Conservation (phyloP, 2,113 vertebrate genomes). For the Rhineura floridana region DNA sequence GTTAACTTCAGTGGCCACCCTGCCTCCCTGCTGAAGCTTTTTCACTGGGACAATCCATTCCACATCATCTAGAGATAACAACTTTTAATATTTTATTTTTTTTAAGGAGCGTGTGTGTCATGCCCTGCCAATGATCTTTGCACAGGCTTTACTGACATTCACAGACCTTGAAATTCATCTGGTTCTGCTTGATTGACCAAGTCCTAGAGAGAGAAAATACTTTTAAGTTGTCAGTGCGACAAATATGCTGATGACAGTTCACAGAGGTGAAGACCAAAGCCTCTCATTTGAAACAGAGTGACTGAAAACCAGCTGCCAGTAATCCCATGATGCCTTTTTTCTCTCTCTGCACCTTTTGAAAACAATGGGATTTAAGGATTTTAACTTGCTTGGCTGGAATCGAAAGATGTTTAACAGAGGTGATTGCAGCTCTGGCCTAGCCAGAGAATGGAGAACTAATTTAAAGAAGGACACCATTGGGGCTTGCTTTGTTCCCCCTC, state of each 20-base stretch:
- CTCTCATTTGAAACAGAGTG: constrained; percentile 39
- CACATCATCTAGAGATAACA: background rate
- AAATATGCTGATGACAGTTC: constrained; percentile 7
- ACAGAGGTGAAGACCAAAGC: background rate
- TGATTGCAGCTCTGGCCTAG: background rate
- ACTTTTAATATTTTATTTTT: background rate
- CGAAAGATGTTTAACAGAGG: background rate
- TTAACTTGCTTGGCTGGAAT: background rate
- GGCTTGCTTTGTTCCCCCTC: background rate
- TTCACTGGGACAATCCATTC: background rate
- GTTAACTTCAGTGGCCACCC: background rate
- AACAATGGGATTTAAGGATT: constrained; percentile 8
- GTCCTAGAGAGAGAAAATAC: background rate
- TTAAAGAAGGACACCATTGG: background rate
- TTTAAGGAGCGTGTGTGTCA: background rate
- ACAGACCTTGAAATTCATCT: background rate
- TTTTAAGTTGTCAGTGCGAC: background rate
- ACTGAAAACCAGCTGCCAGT: background rate
- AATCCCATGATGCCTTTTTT: background rate
- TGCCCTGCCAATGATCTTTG: background rate
- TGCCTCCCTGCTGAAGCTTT: no score
- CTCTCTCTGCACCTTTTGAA: background rate
- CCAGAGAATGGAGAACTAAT: background rate
- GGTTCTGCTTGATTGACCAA: constrained; percentile 1
- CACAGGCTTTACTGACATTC: background rate